These are phyloP conservation scores for Drepana falcataria DNA, from an alignment of 2,888 invertebrate genomes.

Conservation along the genomic window DNA sequence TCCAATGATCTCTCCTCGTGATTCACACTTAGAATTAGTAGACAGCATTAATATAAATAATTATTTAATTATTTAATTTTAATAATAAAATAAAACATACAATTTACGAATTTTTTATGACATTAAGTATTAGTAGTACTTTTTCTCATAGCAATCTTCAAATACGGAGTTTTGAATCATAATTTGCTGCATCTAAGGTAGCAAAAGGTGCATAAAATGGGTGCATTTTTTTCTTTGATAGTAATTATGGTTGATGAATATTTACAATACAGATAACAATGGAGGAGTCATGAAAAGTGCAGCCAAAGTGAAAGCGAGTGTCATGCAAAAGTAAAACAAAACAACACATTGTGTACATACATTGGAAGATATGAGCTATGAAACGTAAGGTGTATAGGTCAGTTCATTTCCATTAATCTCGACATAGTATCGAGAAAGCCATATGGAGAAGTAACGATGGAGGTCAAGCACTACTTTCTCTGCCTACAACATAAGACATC, in stretches of 20 bases:
- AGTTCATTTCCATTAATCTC: conserved; percentile 54
- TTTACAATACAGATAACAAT: conserved; percentile 4
- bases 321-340: conserved; percentile 38
- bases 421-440: conserved; percentile 76
- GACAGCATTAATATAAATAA: no score
- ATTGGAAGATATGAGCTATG: conserved; percentile 50
- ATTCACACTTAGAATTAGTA: no score
- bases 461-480: conserved; percentile 86
- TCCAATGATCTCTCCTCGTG: no score
- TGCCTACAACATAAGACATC: conserved; percentile 82
- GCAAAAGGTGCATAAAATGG: no score
- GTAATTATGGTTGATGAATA: neutral
- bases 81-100: no score
- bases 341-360: conserved; percentile 59
- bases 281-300: conserved; percentile 13
- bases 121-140: no score
- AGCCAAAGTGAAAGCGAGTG: conserved; percentile 4
- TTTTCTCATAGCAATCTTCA: no score
- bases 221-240: no score
- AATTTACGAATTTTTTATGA: no score
- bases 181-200: no score
- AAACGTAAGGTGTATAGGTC: conserved; percentile 62
- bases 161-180: no score
- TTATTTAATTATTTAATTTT: no score
- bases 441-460: conserved; percentile 88